Percentiles rank a stretch among this genome's conserved stretches.
Evolutionary conservation across 2,797 vertebrate genomes (phyloP).

Genomic region (Catostomus latipinnis): DNA sequence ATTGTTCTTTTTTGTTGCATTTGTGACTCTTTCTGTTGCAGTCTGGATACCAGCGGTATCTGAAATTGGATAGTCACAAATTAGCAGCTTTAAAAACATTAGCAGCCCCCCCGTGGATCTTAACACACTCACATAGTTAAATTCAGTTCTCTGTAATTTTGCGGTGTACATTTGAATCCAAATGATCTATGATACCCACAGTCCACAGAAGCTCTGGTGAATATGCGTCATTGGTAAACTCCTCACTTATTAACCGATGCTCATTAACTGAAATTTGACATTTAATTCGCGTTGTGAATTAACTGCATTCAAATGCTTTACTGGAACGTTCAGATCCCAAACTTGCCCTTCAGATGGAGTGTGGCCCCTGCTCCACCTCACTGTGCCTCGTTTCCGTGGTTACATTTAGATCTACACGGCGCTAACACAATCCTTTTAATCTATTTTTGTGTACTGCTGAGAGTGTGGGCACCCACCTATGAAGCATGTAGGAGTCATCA

Average conservation of each 20-base stretch:
- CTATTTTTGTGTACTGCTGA: conserved; percentile 45
- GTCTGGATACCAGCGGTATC: too few species aligned
- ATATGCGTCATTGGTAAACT: conserved; percentile 31
- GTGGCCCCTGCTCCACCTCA: conserved; percentile 36
- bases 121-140: not conserved
- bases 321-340: conserved; percentile 22
- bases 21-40: too few species aligned
- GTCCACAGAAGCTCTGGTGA: not conserved
- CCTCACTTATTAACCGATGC: conserved; percentile 23
- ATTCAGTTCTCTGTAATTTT: not conserved
- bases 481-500: conserved; percentile 12
- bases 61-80: too few species aligned
- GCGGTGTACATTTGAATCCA: not conserved
- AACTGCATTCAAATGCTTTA: conserved; percentile 31
- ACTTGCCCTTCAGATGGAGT: conserved; percentile 28
- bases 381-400: conserved; percentile 52
- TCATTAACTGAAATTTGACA: conserved; percentile 44
- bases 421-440: conserved; percentile 38
- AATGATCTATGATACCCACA: conserved; percentile 6
- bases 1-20: too few species aligned
- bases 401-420: conserved; percentile 15
- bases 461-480: conserved; percentile 40
- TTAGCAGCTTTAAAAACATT: too few species aligned
- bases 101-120: too few species aligned
- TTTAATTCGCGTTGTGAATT: conserved; percentile 39